Evolutionary conservation across 92 coral and sea anemone genomes (phyloP).

Genomic region (Porites cylindrica): DNA sequence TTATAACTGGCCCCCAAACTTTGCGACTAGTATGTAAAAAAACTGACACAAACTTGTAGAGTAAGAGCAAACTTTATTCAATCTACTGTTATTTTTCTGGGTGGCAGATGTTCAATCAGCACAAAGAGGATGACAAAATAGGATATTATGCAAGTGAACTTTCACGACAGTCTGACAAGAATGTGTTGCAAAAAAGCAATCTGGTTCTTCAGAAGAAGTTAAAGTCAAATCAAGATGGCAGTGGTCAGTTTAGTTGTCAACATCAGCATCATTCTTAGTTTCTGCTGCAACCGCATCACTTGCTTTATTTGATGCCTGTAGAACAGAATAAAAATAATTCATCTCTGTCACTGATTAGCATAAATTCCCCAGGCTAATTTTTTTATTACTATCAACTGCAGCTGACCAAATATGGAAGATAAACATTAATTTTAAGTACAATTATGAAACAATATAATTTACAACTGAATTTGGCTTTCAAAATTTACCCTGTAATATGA

Average conservation of each 20-base stretch:
- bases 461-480: no score
- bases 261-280: not conserved
- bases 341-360: no score
- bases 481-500: no score
- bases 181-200: not conserved
- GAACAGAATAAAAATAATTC: not conserved
- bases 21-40: no score
- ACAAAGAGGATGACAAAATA: not conserved
- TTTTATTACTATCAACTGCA: no score
- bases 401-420: no score
- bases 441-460: no score
- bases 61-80: conserved; percentile 14
- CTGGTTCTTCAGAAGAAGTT: not conserved
- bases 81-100: not conserved
- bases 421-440: no score
- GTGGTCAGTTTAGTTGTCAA: not conserved
- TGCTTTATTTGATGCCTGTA: conserved; percentile 34
- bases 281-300: conserved; percentile 32
- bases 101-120: not conserved
- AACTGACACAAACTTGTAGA: not conserved
- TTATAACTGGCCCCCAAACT: no score
- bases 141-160: not conserved
- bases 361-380: no score
- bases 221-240: not conserved
- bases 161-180: not conserved